Evolutionary conservation across 2,797 vertebrate genomes (phyloP).

Genomic region (Oreonectes daqikongensis): DNA sequence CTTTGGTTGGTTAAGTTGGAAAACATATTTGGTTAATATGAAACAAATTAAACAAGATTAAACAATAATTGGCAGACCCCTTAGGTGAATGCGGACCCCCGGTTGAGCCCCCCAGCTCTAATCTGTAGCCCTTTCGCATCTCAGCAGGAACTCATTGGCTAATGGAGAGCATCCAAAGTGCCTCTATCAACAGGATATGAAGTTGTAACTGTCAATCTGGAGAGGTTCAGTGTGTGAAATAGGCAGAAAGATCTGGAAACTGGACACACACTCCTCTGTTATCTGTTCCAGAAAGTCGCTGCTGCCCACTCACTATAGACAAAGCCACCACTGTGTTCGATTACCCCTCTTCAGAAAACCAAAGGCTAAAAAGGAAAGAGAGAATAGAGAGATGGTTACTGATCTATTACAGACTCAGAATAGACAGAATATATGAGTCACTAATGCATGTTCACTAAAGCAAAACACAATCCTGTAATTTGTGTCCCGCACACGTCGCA

Average conservation of each 20-base stretch:
- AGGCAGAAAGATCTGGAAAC: conserved; percentile 14
- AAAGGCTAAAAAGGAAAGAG: conserved; percentile 15
- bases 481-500: background rate
- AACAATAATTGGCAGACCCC: background rate
- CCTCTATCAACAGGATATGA: conserved; percentile 7
- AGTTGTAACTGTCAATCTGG: conserved; percentile 13
- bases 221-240: conserved; percentile 29
- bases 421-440: conserved; percentile 36
- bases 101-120: background rate
- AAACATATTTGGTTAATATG: background rate
- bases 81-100: background rate
- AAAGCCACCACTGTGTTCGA: conserved; percentile 39
- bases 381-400: conserved; percentile 9
- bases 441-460: conserved; percentile 10
- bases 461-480: conserved; percentile 1
- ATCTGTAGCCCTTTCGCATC: background rate
- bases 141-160: background rate
- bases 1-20: too few relatives aligned
- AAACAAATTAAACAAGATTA: background rate
- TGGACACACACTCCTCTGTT: conserved; percentile 38
- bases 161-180: conserved; percentile 16
- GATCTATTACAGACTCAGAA: conserved; percentile 33
- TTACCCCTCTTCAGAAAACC: background rate
- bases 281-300: conserved; percentile 40
- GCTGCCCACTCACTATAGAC: conserved; percentile 24